phyloP scores from a whole-genome alignment of 2,888 invertebrate genomes.

The Phortica okadai region DNA sequence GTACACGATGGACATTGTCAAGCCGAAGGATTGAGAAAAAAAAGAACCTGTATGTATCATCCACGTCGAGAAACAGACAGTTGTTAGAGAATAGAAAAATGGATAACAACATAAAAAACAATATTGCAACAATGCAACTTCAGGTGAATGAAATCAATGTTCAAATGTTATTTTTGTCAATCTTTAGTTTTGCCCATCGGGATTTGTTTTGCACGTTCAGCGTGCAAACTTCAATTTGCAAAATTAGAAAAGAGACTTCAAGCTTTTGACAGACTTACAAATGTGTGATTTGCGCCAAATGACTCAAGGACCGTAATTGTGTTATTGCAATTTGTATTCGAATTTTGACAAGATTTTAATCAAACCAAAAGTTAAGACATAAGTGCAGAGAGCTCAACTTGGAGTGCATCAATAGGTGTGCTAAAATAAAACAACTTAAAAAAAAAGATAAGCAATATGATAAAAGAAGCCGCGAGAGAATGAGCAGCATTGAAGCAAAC shows the following conservation, averaged over 20 bases:
- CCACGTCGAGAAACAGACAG: neutral
- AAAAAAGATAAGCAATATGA: neutral
- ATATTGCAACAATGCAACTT: neutral
- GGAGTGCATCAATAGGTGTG: too few species aligned
- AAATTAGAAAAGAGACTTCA: conserved; percentile 22
- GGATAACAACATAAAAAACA: neutral
- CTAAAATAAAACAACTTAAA: too few species aligned
- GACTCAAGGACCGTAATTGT: too few species aligned
- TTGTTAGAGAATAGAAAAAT: neutral
- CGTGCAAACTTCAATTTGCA: conserved; percentile 5
- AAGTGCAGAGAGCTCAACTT: too few species aligned
- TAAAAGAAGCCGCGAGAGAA: neutral
- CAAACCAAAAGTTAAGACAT: too few species aligned
- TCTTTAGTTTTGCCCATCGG: neutral
- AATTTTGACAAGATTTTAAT: too few species aligned
- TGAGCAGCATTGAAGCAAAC: neutral
- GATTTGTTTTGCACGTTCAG: conserved; percentile 1
- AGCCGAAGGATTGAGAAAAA: neutral
- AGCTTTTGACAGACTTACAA: neutral
- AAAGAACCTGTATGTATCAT: neutral
- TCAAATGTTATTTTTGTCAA: neutral
- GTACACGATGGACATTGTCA: conserved; percentile 22
- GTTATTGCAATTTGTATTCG: too few species aligned
- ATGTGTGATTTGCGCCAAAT: neutral
- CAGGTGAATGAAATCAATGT: neutral